These are phyloP conservation scores for Sminthurides aquaticus DNA, from an alignment of 2,888 invertebrate genomes.

Conservation along the genomic window DNA sequence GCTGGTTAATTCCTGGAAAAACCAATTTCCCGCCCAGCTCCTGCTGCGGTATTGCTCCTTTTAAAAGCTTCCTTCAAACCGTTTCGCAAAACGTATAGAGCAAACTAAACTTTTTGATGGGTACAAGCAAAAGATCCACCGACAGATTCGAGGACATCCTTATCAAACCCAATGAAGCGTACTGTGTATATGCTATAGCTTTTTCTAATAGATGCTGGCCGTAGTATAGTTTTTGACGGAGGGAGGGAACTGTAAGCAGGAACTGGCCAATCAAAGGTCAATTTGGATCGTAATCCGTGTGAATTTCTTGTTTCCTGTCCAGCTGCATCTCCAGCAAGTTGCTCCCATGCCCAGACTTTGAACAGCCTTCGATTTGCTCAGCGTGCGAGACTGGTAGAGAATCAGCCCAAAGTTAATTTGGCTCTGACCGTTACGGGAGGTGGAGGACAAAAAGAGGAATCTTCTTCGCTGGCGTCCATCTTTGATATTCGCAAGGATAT, in stretches of 20 bases:
- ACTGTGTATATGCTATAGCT: too few species aligned
- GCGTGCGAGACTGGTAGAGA: conserved; percentile 63
- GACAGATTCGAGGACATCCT: too few species aligned
- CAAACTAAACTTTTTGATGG: too few species aligned
- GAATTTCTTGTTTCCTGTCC: conserved; percentile 28
- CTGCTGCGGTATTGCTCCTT: too few species aligned
- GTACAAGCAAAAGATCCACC: too few species aligned
- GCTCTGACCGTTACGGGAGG: conserved; percentile 7
- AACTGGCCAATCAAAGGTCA: neutral
- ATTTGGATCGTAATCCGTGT: neutral
- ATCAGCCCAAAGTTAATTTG: conserved; percentile 55
- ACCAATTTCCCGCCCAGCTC: too few species aligned
- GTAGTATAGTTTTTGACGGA: too few species aligned
- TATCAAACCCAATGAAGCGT: too few species aligned
- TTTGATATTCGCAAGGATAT: conserved; percentile 42
- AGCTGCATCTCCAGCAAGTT: conserved; percentile 70
- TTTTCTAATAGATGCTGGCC: too few species aligned
- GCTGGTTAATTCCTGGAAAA: neutral
- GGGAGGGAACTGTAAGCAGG: too few species aligned
- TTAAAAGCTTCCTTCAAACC: too few species aligned
- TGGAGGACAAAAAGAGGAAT: conserved; percentile 6
- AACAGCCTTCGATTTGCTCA: conserved; percentile 75
- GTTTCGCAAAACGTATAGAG: too few species aligned
- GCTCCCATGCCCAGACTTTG: conserved; percentile 69
- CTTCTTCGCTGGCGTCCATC: conserved; percentile 31